Evolutionary conservation across 2,797 vertebrate genomes (phyloP), one percentile per base, ranked within the genome.

Genomic region (Parotocinclus haroldoi): DNA sequence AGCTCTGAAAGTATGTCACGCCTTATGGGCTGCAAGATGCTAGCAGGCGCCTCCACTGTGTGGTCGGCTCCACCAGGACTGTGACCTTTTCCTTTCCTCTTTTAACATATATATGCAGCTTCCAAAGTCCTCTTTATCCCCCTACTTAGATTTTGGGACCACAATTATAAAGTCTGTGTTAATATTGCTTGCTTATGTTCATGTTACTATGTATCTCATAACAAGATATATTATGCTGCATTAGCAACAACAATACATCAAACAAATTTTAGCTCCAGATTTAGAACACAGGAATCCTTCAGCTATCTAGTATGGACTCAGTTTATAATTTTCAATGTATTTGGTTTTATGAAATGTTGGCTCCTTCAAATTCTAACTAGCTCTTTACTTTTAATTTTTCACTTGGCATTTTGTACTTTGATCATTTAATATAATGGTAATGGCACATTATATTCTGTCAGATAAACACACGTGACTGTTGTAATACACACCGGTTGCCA

Each of bases 401-500:
- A 56, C 12, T 10, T 9, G 8, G 10, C 9, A 13, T 19, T 39
- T 13, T 63, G 48, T 51, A 51, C 10, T 50, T 39, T n/a, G 11
- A 18, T n/a, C 59, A 63, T 42, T 18, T 4, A 18, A 52, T 7
- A 13, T 56, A 7, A 5, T 27, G 2, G 27, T 27, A 2, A 27
- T 27, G 27, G 5, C 27, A 27, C 5, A 55, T 50, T 65, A 42
- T 7, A 6, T 49, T 40, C 18, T 1, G 6, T 49, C 19, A 19
- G 55, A 55, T 49, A 0, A 45, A 38, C 17, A 48, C 48, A 12
- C 46, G 48, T 45, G 12, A 49, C 27, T 40, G 56, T 8, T 12
- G 66, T 61, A 57, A 76, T 73, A 83, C 89, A 76, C 90, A 98
- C 96, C 89, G 91, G 87, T 54, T 81, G 89, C 96, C 96, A 99